A percentile compares a stretch with the other conserved stretches of the same genome.
phyloP scores from a whole-genome alignment of 2,888 invertebrate genomes.

The Ceraclea dissimilis region DNA sequence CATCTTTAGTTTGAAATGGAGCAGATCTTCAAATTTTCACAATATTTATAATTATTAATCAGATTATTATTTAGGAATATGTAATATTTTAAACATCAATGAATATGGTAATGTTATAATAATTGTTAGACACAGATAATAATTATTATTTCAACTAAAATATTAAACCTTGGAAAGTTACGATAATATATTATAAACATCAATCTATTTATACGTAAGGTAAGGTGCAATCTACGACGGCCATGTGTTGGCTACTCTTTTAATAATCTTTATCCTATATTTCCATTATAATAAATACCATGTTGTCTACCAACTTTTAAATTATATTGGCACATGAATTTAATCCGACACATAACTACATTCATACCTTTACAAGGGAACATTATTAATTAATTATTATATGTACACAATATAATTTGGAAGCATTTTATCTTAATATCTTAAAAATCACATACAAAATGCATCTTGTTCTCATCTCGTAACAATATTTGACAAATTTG shows the following conservation, averaged over 20 bases:
- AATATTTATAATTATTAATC: neutral
- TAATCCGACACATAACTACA: neutral
- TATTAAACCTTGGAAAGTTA: neutral
- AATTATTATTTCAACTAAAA: neutral
- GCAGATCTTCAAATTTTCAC: neutral
- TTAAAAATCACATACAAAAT: conserved; percentile 1
- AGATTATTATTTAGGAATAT: too few relatives aligned
- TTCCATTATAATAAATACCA: neutral
- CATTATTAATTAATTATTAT: neutral
- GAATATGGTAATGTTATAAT: neutral
- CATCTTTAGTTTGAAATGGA: too few relatives aligned
- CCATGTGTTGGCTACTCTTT: neutral
- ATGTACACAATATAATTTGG: neutral
- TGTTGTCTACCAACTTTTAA: neutral
- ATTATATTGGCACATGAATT: neutral
- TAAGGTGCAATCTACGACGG: neutral
- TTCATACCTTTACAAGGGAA: neutral
- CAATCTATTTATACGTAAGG: neutral
- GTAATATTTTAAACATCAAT: neutral
- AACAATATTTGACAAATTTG: neutral
- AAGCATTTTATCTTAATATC: neutral
- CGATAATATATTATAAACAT: neutral
- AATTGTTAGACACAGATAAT: neutral
- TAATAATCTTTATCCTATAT: neutral
- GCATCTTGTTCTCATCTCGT: neutral